Percentiles rank a stretch among this genome's conserved stretches.
Evolutionary conservation across 2,113 vertebrate genomes (phyloP).

Genomic region (Tragelaphus buxtoni): DNA sequence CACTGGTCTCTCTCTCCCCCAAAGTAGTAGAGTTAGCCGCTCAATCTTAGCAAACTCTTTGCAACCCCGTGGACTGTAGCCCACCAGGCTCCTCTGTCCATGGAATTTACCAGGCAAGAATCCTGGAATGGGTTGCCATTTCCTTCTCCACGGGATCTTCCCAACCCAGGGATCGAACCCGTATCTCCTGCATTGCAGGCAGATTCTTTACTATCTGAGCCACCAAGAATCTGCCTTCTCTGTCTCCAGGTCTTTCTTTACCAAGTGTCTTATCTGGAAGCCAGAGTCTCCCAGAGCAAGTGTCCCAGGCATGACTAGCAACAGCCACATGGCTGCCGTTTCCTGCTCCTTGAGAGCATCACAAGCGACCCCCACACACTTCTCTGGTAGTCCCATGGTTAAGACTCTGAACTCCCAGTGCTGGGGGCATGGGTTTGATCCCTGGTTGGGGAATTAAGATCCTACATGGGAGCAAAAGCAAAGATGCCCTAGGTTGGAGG

Average conservation of each 20-base stretch:
- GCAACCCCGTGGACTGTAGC: neutral
- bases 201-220: neutral
- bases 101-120: neutral
- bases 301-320: neutral
- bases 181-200: neutral
- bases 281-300: neutral
- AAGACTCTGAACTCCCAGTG: neutral
- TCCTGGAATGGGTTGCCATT: neutral
- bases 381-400: neutral
- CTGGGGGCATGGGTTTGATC: neutral
- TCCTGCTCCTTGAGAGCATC: neutral
- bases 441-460: neutral
- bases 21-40: neutral
- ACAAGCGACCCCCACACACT: neutral
- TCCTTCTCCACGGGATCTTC: neutral
- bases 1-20: too few species aligned
- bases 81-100: neutral
- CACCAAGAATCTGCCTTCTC: neutral
- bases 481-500: neutral
- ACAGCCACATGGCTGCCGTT: fast-evolving
- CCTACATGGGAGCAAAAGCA: neutral
- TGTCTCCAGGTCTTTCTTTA: neutral
- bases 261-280: neutral
- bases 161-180: neutral
- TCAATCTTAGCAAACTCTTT: neutral